Conservation (phyloP, 2,888 invertebrate genomes). For the Mesorhabditis belari region DNA sequence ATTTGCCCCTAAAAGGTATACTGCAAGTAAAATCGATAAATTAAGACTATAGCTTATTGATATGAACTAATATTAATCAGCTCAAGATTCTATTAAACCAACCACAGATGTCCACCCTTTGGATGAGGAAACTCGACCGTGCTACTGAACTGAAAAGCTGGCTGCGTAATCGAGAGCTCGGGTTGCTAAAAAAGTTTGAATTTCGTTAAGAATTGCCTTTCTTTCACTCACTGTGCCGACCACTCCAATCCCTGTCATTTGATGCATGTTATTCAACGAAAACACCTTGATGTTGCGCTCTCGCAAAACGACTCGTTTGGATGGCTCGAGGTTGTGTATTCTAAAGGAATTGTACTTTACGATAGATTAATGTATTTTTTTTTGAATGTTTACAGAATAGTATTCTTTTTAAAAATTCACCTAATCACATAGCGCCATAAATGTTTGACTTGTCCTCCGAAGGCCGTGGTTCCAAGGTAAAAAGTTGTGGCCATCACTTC, state of each 20-base stretch:
- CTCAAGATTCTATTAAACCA: slow-evolving; percentile 35
- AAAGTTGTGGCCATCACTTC: slow-evolving; percentile 93
- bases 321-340: slow-evolving; percentile 24
- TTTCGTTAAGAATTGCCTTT: not conserved
- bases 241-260: slow-evolving; percentile 35
- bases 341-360: slow-evolving; percentile 1
- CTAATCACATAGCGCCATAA: slow-evolving; percentile 95
- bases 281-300: slow-evolving; percentile 33
- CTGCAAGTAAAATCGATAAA: not conserved
- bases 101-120: slow-evolving; percentile 91
- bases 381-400: no score
- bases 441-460: slow-evolving; percentile 48
- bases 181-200: slow-evolving; percentile 21
- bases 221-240: slow-evolving; percentile 20
- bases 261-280: slow-evolving; percentile 41
- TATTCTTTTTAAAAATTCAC: not conserved
- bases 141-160: slow-evolving; percentile 42
- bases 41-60: not conserved
- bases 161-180: slow-evolving; percentile 26
- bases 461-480: slow-evolving; percentile 71
- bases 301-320: slow-evolving; percentile 26
- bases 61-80: not conserved
- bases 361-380: not conserved
- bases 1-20: slow-evolving; percentile 77
- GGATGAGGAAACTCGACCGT: slow-evolving; percentile 39